phyloP scores from a whole-genome alignment of 2,888 invertebrate genomes.

The Crocallis elinguaria region DNA sequence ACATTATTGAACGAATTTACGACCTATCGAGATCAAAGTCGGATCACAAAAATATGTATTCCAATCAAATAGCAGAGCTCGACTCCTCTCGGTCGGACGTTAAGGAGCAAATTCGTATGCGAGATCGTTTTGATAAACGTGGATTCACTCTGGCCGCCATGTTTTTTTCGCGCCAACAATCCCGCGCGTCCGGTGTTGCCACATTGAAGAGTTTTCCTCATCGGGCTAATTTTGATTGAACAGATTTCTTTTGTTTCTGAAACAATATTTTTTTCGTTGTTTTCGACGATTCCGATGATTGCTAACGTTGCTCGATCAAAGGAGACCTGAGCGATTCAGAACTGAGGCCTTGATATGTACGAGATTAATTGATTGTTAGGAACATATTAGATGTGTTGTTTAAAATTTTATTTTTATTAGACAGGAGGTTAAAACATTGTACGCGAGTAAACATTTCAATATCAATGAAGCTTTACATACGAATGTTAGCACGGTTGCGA shows the following conservation, averaged over 20 bases:
- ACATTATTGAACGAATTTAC: conserved; percentile 75
- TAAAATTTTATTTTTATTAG: conserved; percentile 41
- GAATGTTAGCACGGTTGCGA: conserved; percentile 8
- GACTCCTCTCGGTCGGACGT: conserved; percentile 47
- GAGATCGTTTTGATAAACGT: conserved; percentile 51
- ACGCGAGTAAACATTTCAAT: conserved; percentile 19
- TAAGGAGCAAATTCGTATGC: conserved; percentile 60
- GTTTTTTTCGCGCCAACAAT: conserved; percentile 66
- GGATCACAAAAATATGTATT: conserved; percentile 61
- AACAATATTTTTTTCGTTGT: conserved; percentile 50
- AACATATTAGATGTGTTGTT: conserved; percentile 50
- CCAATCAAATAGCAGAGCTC: conserved; percentile 47
- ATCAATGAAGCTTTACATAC: conserved; percentile 27
- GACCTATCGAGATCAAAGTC: conserved; percentile 74
- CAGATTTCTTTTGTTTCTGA: conserved; percentile 58
- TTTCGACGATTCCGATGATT: conserved; percentile 45
- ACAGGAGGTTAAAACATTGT: conserved; percentile 29
- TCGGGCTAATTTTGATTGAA: conserved; percentile 65
- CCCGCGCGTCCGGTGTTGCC: conserved; percentile 58
- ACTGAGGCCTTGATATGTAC: conserved; percentile 40
- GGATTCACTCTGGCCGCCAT: conserved; percentile 59
- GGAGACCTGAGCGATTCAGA: conserved; percentile 39
- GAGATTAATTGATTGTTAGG: conserved; percentile 56
- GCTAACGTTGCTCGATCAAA: conserved; percentile 60
- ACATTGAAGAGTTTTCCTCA: conserved; percentile 59